Evolutionary conservation across 2,113 vertebrate genomes (phyloP).

Genomic region (Halichoerus grypus): DNA sequence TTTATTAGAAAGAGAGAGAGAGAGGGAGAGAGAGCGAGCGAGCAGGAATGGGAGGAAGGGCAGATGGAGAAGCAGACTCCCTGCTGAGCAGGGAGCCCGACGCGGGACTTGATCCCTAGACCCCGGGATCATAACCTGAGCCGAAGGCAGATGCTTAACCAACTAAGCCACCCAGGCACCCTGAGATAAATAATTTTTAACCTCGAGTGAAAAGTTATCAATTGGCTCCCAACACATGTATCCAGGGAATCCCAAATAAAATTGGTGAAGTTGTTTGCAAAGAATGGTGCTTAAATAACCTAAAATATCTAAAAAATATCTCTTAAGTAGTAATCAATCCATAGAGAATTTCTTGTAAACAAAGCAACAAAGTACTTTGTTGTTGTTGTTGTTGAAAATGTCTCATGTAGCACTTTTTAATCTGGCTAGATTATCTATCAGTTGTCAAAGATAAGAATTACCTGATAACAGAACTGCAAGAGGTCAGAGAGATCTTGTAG

Average conservation of each 20-base stretch:
- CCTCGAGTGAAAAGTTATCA: conserved; percentile 1
- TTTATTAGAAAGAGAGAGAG: neutral
- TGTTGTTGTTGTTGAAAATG: conserved; percentile 20
- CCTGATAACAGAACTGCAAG: neutral
- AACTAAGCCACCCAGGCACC: too few species aligned
- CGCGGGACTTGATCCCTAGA: neutral
- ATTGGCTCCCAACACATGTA: neutral
- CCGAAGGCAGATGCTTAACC: too few species aligned
- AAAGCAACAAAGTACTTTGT: neutral
- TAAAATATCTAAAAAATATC: neutral
- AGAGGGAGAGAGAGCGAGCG: too few species aligned
- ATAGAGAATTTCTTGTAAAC: conserved; percentile 6
- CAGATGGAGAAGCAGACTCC: neutral
- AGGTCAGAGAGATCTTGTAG: neutral
- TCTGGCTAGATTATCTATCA: neutral
- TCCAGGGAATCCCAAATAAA: conserved; percentile 44
- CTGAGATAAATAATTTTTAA: neutral
- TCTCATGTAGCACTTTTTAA: neutral
- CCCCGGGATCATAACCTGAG: too few species aligned
- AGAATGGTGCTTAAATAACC: neutral
- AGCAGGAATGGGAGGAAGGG: too few species aligned
- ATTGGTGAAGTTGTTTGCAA: neutral
- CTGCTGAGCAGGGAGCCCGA: neutral
- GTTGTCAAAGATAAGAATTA: conserved; percentile 25
- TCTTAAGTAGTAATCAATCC: neutral